Conservation (phyloP, 2,888 invertebrate species). For the Apodemia mormo region DNA sequence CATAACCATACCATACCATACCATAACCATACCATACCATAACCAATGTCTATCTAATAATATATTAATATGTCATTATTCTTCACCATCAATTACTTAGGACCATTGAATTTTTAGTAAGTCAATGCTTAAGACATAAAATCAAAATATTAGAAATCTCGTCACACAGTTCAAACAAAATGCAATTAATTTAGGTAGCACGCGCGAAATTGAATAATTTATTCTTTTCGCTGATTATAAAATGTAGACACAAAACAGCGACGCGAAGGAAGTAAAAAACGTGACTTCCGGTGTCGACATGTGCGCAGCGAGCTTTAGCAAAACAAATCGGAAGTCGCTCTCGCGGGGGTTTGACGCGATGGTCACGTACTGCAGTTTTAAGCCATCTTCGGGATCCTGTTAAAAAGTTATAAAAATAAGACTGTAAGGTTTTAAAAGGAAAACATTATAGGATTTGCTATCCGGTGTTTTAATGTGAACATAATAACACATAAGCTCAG, state of each 20-base stretch:
- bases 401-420: background rate
- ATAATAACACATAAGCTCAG: too few relatives aligned
- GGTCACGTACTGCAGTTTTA: conserved; percentile 13
- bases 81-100: too few relatives aligned
- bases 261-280: conserved; percentile 60
- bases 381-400: conserved; percentile 7
- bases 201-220: conserved; percentile 17
- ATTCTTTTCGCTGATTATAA: conserved; percentile 33
- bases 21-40: too few relatives aligned
- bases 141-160: conserved; percentile 22
- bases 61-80: too few relatives aligned
- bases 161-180: conserved; percentile 12
- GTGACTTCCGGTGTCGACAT: conserved; percentile 63
- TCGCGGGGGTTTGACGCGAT: conserved; percentile 29
- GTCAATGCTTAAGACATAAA: too few relatives aligned
- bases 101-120: too few relatives aligned
- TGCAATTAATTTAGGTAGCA: conserved; percentile 6
- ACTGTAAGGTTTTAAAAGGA: background rate
- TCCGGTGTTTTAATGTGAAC: background rate
- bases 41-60: too few relatives aligned
- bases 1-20: too few relatives aligned
- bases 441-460: background rate
- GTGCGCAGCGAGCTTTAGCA: conserved; percentile 45
- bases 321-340: conserved; percentile 56
- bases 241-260: conserved; percentile 43